These are phyloP conservation scores for Nothobranchius furzeri DNA, from an alignment of 2,113 vertebrate species.

Conservation along the genomic window DNA sequence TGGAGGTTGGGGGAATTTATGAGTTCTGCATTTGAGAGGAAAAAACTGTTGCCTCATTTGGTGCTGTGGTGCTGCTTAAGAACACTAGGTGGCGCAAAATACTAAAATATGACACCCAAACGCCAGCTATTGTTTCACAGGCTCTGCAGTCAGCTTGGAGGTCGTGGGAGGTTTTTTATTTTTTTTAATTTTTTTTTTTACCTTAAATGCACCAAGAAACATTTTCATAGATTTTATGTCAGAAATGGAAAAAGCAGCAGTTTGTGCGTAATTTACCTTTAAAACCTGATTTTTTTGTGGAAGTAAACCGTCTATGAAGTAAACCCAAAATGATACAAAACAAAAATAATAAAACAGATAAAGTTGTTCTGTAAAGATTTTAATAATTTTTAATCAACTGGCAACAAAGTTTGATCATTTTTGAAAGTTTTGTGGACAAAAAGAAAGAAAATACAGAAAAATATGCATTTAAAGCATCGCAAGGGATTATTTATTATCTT, in stretches of 20 bases:
- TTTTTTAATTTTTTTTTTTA: not conserved
- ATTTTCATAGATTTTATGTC: not conserved
- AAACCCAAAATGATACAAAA: no score
- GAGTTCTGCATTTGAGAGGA: not conserved
- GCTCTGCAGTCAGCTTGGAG: not conserved
- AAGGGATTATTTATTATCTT: no score
- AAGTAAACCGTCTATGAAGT: no score
- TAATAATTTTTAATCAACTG: no score
- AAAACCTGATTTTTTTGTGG: not conserved
- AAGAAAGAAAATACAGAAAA: no score
- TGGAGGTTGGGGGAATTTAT: no score
- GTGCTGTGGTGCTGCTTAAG: not conserved
- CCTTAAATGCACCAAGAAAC: constrained; percentile 39
- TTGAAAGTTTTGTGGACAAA: no score
- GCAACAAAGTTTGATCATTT: no score
- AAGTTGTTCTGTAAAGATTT: no score
- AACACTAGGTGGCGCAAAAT: constrained; percentile 45
- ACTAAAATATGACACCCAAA: not conserved
- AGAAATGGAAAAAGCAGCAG: no score
- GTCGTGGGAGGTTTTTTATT: constrained; percentile 4
- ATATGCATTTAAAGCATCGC: no score
- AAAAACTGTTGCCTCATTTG: not conserved
- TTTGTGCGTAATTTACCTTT: not conserved
- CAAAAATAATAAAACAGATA: no score
- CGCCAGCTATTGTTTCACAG: not conserved